Base-by-base conservation (phyloP, 1,140 invertebrate species). In the Doryteuthis pealeii region DNA sequence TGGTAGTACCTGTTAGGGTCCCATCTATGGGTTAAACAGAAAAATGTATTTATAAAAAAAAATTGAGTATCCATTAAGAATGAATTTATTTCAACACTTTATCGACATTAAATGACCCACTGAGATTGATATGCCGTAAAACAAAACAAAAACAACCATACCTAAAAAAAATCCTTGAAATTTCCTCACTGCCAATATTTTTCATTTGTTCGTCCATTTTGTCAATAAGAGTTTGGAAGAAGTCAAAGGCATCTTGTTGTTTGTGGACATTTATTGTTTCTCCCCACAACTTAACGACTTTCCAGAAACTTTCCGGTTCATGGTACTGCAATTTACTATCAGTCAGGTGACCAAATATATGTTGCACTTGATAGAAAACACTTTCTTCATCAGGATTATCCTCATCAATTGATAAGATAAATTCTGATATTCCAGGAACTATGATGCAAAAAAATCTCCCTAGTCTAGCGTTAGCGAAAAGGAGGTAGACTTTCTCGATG, bases 201-300 rank as follows among this genome's bases (percentile, higher is more conserved):
- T 87, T 87, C 70, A 86, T 79, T 65, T 83, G 79, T 76, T 87
- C 86, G 76, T 87, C 86, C 26, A 85, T 76, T 73, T 87, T 85
- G 74, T 86, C 85, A 49, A 83, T 79, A 14, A 87, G 68, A 30
- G 85, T 84, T 71, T 84, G 82, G 74, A 86, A 87, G 79, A 87
- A 87, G 70, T 87, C 86, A 80, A 87, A 87, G n/a, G 86, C 83
- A 76, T 87, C 86, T 71, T 87, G 85, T 67, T 87, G 86, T 73
- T 87, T 85, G 12, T 84, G 54, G 58, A 86, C 81, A 68, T 87
- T 87, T 54, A 87, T 78, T n/a, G 80, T 80, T 58, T 87, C 83
- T 32, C 85, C 85, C 85, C 85, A 87, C 22, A 87, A 78, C 67
- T 83, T 82, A 72, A 87, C 86, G 43, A 87, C 83, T 26, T 82